Evolutionary conservation across 2,888 invertebrate genomes (phyloP).

Genomic region (Emmelina monodactyla): DNA sequence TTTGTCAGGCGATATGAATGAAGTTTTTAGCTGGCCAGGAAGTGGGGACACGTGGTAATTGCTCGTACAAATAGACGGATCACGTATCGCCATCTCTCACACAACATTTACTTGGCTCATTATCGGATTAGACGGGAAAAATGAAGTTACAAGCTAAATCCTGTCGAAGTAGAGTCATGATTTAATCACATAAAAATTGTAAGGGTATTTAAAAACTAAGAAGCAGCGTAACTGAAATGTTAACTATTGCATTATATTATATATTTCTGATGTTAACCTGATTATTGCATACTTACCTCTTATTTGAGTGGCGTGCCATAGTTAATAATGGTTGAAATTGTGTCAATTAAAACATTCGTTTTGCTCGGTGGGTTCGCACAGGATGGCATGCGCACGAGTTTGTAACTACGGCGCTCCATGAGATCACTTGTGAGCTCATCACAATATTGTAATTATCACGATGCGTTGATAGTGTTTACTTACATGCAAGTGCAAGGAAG

Average conservation of each 20-base stretch:
- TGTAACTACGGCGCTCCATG: too few species aligned
- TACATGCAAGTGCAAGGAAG: too few species aligned
- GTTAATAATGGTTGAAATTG: conserved; percentile 31
- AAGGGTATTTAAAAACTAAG: not conserved
- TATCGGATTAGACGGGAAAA: too few species aligned
- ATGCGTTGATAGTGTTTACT: too few species aligned
- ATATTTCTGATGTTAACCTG: too few species aligned
- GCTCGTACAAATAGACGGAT: conserved; percentile 26
- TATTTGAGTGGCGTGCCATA: not conserved
- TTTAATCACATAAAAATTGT: not conserved
- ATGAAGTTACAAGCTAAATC: too few species aligned
- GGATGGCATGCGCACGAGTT: conserved; percentile 27
- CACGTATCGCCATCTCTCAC: not conserved
- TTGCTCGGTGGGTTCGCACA: conserved; percentile 19
- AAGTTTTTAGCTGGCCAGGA: conserved; percentile 31
- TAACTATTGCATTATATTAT: too few species aligned
- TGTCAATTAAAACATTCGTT: conserved; percentile 38
- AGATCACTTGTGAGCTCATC: too few species aligned
- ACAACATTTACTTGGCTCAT: too few species aligned
- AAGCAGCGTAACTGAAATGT: not conserved
- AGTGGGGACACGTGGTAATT: conserved; percentile 38
- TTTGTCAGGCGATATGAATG: conserved; percentile 29
- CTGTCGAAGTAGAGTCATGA: too few species aligned
- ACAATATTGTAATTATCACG: too few species aligned
- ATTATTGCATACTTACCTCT: too few species aligned